Percentiles rank a stretch among this genome's conserved stretches.
Conservation (phyloP, 2,797 vertebrate species). For the Chrysocyon brachyurus region DNA sequence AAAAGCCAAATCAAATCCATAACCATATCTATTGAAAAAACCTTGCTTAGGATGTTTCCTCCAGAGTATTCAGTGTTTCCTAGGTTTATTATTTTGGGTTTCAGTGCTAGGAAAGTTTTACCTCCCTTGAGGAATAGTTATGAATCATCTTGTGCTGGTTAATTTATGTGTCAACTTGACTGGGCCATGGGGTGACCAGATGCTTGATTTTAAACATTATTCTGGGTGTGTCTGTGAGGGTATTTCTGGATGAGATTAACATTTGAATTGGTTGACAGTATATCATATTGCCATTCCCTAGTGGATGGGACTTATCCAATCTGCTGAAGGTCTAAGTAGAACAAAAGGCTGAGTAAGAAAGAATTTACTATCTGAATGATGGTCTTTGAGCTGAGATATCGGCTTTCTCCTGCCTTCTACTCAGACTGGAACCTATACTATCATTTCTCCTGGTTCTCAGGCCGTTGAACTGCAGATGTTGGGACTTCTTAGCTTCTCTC, state of each 20-base stretch:
- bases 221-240: background rate
- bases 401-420: background rate
- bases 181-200: background rate
- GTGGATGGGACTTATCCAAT: background rate
- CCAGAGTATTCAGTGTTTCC: conserved; percentile 23
- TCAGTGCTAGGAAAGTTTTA: conserved; percentile 16
- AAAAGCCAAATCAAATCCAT: conserved; percentile 2
- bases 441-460: background rate
- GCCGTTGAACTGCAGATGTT: background rate
- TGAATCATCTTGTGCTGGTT: background rate
- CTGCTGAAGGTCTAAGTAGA: background rate
- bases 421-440: background rate
- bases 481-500: background rate
- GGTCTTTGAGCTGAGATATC: background rate
- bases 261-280: background rate
- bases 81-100: conserved; percentile 41
- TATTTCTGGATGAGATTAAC: conserved; percentile 14
- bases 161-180: conserved; percentile 7
- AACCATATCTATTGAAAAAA: background rate
- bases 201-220: background rate
- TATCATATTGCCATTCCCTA: background rate
- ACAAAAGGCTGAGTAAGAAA: background rate
- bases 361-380: background rate
- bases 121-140: background rate
- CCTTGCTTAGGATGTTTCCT: conserved; percentile 37